Percentiles rank a stretch among this genome's conserved stretches.
Conservation (phyloP, 1,140 invertebrate genomes). For the Copidosoma floridanum region DNA sequence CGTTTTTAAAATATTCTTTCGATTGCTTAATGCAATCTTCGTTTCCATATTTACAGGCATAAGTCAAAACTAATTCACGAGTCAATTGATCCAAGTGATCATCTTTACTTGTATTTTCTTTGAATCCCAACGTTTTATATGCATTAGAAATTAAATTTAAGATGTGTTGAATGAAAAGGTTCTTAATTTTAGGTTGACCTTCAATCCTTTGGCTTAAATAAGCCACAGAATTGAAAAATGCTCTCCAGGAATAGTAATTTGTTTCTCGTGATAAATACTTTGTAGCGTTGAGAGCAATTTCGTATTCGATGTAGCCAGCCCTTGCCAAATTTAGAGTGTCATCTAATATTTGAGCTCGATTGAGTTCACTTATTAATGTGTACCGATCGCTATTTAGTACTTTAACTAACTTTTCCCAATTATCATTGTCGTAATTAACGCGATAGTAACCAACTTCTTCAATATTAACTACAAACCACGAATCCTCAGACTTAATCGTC, state of each 20-base stretch:
- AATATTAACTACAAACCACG: slow-evolving; percentile 64
- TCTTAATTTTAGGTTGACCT: not conserved
- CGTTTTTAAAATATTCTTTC: slow-evolving; percentile 39
- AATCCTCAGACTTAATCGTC: slow-evolving; percentile 30
- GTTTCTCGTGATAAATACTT: slow-evolving; percentile 62
- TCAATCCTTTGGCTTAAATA: slow-evolving; percentile 5
- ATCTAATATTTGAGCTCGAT: slow-evolving; percentile 64
- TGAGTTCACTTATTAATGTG: slow-evolving; percentile 57
- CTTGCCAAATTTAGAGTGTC: slow-evolving; percentile 56
- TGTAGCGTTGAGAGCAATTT: slow-evolving; percentile 50
- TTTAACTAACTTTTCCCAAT: slow-evolving; percentile 57
- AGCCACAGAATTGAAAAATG: slow-evolving; percentile 40
- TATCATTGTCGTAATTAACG: slow-evolving; percentile 62
- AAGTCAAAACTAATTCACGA: slow-evolving; percentile 53
- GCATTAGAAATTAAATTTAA: slow-evolving; percentile 32
- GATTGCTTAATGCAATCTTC: slow-evolving; percentile 52
- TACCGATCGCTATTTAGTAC: slow-evolving; percentile 52
- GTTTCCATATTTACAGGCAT: slow-evolving; percentile 56
- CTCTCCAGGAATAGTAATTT: slow-evolving; percentile 51
- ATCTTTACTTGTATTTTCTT: slow-evolving; percentile 44
- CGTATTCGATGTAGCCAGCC: slow-evolving; percentile 43
- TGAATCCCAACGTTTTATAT: slow-evolving; percentile 47
- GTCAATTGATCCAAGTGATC: slow-evolving; percentile 52
- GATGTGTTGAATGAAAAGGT: slow-evolving; percentile 24
- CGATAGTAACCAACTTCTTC: slow-evolving; percentile 66